Evolutionary conservation across 2,113 vertebrate species (phyloP).

Genomic region (Hydropotes inermis): DNA sequence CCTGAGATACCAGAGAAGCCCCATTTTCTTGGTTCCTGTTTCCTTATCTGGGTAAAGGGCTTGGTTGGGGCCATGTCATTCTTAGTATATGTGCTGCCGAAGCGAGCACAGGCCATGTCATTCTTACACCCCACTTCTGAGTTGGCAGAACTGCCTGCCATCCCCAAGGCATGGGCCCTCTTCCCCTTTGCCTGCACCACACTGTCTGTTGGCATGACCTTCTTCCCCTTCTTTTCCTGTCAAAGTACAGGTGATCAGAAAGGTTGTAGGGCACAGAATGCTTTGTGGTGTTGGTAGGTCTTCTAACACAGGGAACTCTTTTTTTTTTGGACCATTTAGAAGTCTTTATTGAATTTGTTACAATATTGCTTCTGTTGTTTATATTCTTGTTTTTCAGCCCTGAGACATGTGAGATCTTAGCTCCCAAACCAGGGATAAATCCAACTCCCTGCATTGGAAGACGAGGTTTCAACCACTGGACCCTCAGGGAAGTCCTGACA

Average conservation of each 20-base stretch:
- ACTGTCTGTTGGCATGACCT: neutral
- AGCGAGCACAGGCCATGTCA: too few species aligned
- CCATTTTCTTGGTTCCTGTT: neutral
- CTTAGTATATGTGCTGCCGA: too few species aligned
- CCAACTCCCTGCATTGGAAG: neutral
- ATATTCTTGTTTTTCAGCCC: neutral
- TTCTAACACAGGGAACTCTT: neutral
- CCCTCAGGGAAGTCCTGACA: neutral
- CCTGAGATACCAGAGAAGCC: neutral
- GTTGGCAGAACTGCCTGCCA: neutral
- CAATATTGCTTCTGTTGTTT: neutral
- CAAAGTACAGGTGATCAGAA: neutral
- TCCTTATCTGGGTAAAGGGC: neutral
- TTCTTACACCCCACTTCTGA: neutral
- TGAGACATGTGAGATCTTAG: neutral
- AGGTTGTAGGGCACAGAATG: neutral
- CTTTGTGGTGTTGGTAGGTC: neutral
- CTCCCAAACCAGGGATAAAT: neutral
- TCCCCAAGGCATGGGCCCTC: neutral
- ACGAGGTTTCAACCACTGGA: neutral
- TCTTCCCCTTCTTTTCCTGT: neutral
- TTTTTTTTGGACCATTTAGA: neutral
- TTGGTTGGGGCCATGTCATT: neutral
- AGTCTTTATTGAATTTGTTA: neutral
- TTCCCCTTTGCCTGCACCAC: fast-evolving